Base-by-base conservation (phyloP, 2,888 invertebrate species). In the Axea sp. region DNA sequence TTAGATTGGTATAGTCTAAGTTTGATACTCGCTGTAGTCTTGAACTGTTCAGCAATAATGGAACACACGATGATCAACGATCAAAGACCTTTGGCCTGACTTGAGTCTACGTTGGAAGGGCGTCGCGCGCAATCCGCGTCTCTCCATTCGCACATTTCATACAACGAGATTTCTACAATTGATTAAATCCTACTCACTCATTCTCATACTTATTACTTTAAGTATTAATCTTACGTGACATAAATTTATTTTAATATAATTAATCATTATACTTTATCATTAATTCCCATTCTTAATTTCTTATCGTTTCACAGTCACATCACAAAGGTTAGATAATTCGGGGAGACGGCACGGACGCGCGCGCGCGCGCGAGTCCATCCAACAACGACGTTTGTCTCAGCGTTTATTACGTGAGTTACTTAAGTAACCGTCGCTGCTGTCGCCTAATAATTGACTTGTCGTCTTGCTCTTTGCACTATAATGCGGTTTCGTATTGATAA, bases 1-100 rank as follows among this genome's bases (percentile, higher is more conserved):
- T 87, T 87, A 87, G 87, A 87, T 87, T 86, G 84, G 81, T 87
- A 87, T 87, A 87, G 87, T 87, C 87, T 87, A 87, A 82, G 83
- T 87, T 87, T 86, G 86, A 87, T 87, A 84, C 84, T 84, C 84
- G 83, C 85, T 83, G 84, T 84, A 86, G 86, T 86, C 84, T 86
- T 86, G 76, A 81, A 85, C 85, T 84, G 84, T 83, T 79, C 81
- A 83, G 85, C 84, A 82, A 80, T 81, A 84, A 81, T 84, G 83
- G 85, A 85, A 84, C 85, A 84, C 83, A 84, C 82, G 78, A 82
- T 80, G 59, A 68, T 78, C 79, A 77, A 80, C 79, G 79, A 78
- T 78, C 75, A 71, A 78, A 81, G 82, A 82, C 81, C 82, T 79
- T 77, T 76, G 77, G 77, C 74, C 76, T 77, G 75, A 72, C 72